Base-by-base conservation (phyloP, 2,113 vertebrate genomes). In the Myodes glareolus region DNA sequence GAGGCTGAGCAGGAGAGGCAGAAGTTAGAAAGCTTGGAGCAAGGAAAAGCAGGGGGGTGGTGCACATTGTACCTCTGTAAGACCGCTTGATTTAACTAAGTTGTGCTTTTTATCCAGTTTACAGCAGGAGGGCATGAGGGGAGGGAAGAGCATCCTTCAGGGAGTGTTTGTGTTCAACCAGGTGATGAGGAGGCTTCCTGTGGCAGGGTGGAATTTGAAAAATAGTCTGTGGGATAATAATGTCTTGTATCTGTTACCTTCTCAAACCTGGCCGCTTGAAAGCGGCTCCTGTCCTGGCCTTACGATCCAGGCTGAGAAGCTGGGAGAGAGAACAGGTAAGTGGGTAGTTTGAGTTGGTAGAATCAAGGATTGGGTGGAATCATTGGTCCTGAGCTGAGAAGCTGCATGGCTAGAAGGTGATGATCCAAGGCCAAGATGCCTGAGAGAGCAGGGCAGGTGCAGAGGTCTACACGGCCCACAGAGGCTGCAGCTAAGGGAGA, bases 1-100 rank as follows among this genome's bases (percentile, higher is more conserved):
- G n/a, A 96, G 58, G 21, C 27, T 91, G 72, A 67, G 58, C 29
- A 73, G 4, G 19, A 81, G 33, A 85, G 36, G 17, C 73, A 31
- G 78, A n/a, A 82, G 23, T 12, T 2, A 36, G 25, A 45, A 68
- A 92, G 12, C 5, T 31, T 61, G 0, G 52, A 39, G 5, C 12
- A 21, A 63, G 31, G 31, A 29, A n/a, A 39, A 1, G 6, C 0
- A 4, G 33, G 21, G 29, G 33, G 27, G 0, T 13, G 4, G 42
- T 1, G 1, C 11, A 7, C 1, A 7, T 50, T 16, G 42, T 7
- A 4, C 27, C 9, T 68, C 31, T 70, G 27, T 2, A 70, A 39
- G 5, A 25, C 2, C 19, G 68, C 8, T 76, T 58, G 47, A 5
- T 23, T 80, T 42, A 10, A 27, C 13, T 29, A 33, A 3, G 0